Evolutionary conservation across 2,888 invertebrate species (phyloP), one percentile per base, ranked within the genome.

Genomic region (Lasioglossum morio): DNA sequence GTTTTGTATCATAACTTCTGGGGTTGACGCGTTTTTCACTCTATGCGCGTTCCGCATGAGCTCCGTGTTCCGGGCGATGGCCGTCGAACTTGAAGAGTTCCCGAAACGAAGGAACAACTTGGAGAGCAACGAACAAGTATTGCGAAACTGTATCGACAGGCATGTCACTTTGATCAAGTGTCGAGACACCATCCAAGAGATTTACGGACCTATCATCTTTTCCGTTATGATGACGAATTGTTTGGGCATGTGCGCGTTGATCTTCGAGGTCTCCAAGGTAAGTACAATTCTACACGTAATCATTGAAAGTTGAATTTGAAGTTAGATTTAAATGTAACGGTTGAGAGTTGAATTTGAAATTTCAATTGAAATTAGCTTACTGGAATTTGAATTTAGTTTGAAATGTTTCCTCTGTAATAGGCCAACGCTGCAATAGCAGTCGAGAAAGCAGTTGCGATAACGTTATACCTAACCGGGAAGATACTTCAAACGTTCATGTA

Each of bases 1-100:
- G 66, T 69, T 69, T 19, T 69, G 66, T 23, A 34, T 69, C 34
- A 34, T 69, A 34, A 69, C 66, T 19, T 34, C 34, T 37, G 66
- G 66, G 10, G 66, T 69, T 10, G 66, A 69, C 66, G 66, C 66
- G 66, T 69, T 69, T 34, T 69, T 69, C 66, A 69, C 66, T 23
- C 34, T 69, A 10, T 69, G 66, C 66, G 34, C 66, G 66, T 69
- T 69, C 37, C 66, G 66, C 34, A 69, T 69, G 34, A 34, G 34
- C 66, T 69, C 66, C 34, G 66, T 69, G 37, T 69, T 69, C 66
- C 30, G 34, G 34, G 34, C 34, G 66, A 30, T 69, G 66, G 66
- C 66, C 4, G 34, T 69, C 34, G 66, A 69, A 7, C 34, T 69
- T 19, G 66, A 34, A 19, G 66, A 69, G 23, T 37, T 69, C 4